These are phyloP conservation scores for Lepidurus packardi DNA, from an alignment of 1,140 invertebrate genomes.

Conservation along the genomic window DNA sequence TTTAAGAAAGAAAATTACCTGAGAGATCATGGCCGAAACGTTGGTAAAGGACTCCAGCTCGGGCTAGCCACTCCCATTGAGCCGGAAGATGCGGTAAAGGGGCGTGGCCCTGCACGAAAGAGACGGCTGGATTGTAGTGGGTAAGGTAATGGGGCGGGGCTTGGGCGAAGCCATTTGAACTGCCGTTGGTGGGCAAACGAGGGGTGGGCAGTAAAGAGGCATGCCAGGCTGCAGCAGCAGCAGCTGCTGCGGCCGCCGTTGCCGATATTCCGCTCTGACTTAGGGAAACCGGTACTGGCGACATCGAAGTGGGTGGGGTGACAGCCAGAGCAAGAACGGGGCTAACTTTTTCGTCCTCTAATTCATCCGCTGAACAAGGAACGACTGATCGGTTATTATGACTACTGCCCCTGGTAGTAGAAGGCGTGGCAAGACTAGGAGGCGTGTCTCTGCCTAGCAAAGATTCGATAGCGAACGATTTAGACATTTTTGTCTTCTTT, in stretches of 20 bases:
- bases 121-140: neutral
- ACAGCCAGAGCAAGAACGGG: neutral
- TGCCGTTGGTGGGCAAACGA: neutral
- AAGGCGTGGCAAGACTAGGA: neutral
- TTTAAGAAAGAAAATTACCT: conserved; percentile 22
- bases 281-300: neutral
- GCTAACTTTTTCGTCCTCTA: neutral
- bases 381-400: neutral
- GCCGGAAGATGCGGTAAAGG: conserved; percentile 24
- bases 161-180: neutral
- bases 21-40: conserved; percentile 31
- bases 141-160: conserved; percentile 10
- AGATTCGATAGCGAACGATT: conserved; percentile 9
- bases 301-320: neutral
- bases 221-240: conserved; percentile 40
- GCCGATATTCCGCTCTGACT: conserved; percentile 40
- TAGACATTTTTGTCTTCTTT: neutral
- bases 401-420: neutral
- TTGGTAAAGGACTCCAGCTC: conserved; percentile 36
- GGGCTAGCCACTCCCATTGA: conserved; percentile 36
- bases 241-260: conserved; percentile 45
- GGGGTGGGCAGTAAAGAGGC: neutral
- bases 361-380: neutral
- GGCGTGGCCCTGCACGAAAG: neutral
- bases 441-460: neutral